These are phyloP conservation scores for Lordiphosa clarofinis DNA, from an alignment of 1,140 invertebrate genomes.

Conservation along the genomic window DNA sequence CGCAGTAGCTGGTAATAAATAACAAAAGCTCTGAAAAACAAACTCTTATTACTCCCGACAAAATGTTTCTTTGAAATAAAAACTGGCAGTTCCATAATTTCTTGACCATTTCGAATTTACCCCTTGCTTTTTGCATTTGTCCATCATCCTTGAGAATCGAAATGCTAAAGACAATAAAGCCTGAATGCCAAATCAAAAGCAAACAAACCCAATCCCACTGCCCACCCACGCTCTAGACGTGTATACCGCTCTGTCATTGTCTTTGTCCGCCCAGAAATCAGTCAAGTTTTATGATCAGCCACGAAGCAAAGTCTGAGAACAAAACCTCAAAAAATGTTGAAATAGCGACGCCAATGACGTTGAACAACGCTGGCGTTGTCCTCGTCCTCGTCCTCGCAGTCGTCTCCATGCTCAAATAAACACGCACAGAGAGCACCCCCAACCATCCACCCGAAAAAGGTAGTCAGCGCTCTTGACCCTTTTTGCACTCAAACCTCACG, in stretches of 20 bases:
- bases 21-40: too few relatives aligned
- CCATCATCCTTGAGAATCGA: slow-evolving; percentile 15
- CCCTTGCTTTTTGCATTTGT: neutral
- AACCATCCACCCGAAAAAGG: slow-evolving; percentile 27
- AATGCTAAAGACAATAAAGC: slow-evolving; percentile 30
- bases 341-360: slow-evolving; percentile 52
- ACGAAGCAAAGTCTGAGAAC: slow-evolving; percentile 12
- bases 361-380: slow-evolving; percentile 20
- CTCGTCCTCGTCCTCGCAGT: slow-evolving; percentile 4
- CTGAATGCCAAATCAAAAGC: slow-evolving; percentile 24
- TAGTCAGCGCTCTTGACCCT: slow-evolving; percentile 71
- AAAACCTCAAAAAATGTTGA: slow-evolving; percentile 34
- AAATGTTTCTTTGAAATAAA: too few relatives aligned
- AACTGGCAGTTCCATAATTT: too few relatives aligned
- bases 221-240: neutral
- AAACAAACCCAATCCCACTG: slow-evolving; percentile 9
- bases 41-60: too few relatives aligned
- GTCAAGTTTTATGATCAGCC: slow-evolving; percentile 58
- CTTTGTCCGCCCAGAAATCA: slow-evolving; percentile 33
- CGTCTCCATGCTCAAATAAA: slow-evolving; percentile 24
- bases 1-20: too few relatives aligned
- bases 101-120: slow-evolving; percentile 1
- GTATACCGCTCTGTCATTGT: neutral
- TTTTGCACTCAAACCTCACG: slow-evolving; percentile 57
- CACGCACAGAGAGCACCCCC: slow-evolving; percentile 3